phyloP scores from a whole-genome alignment of 1,140 invertebrate genomes.

The Rhopalosiphum maidis region DNA sequence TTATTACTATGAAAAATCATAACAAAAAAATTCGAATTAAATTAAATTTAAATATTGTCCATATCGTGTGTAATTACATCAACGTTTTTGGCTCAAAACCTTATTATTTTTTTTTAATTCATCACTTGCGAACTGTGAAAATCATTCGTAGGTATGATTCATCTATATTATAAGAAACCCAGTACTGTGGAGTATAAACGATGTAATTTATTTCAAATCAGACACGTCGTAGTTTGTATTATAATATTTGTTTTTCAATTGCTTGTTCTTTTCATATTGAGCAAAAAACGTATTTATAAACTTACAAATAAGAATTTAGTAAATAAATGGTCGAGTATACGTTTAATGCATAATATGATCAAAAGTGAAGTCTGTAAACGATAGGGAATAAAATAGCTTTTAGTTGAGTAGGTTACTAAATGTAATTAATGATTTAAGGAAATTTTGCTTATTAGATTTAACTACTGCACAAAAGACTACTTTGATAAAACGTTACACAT shows the following conservation, averaged over 20 bases:
- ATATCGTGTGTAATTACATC: not conserved
- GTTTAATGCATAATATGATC: conserved; percentile 3
- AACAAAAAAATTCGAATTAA: not conserved
- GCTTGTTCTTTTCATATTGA: not conserved
- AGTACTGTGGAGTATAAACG: not conserved
- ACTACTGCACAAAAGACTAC: not conserved
- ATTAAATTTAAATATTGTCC: not conserved
- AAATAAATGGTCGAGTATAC: not conserved
- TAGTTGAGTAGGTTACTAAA: not conserved
- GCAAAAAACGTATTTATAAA: not conserved
- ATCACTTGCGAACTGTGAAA: not conserved
- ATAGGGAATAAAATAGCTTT: not conserved
- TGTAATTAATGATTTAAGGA: not conserved
- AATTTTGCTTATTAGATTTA: not conserved
- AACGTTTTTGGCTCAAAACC: not conserved
- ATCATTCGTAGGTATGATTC: not conserved
- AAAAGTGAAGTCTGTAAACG: not conserved
- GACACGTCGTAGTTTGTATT: not conserved
- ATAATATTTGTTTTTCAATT: not conserved
- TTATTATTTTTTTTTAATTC: not conserved
- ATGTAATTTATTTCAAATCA: not conserved
- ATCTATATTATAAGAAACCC: not conserved
- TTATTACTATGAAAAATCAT: no score
- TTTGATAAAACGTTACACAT: not conserved
- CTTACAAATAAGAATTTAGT: not conserved